phyloP scores from a whole-genome alignment of 1,140 invertebrate genomes.

The Belonocnema kinseyi region DNA sequence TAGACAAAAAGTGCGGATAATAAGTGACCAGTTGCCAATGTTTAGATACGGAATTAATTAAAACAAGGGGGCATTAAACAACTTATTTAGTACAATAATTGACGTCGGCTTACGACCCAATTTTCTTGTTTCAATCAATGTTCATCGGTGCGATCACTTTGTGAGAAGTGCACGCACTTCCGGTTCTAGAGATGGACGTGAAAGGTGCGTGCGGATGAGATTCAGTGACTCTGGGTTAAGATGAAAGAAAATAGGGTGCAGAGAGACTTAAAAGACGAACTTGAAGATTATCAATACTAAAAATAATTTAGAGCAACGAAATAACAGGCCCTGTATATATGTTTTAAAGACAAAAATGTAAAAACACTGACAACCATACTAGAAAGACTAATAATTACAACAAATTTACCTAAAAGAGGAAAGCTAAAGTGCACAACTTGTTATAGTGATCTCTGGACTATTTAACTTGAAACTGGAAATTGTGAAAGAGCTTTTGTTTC shows the following conservation, averaged over 20 bases:
- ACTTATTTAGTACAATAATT: neutral
- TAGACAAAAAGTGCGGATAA: constrained; percentile 26
- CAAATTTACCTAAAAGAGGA: constrained; percentile 7
- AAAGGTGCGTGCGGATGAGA: neutral
- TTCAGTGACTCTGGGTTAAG: constrained; percentile 3
- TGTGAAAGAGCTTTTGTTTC: constrained; percentile 1
- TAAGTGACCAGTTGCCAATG: neutral
- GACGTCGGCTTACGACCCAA: neutral
- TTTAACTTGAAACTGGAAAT: neutral
- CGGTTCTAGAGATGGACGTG: constrained; percentile 9
- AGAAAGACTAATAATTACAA: neutral
- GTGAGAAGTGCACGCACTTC: neutral
- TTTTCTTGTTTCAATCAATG: constrained; percentile 18
- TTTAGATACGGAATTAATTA: neutral
- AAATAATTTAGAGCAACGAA: neutral
- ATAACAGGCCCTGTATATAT: neutral
- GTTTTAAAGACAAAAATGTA: neutral
- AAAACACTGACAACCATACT: neutral
- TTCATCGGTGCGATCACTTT: neutral
- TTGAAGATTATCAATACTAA: neutral
- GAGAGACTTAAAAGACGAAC: neutral
- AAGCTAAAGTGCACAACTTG: neutral
- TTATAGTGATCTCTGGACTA: neutral
- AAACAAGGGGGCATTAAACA: neutral
- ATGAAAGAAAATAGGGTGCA: constrained; percentile 2